Evolutionary conservation across 2,113 vertebrate species (phyloP).

Genomic region (Dipodomys stephensi): DNA sequence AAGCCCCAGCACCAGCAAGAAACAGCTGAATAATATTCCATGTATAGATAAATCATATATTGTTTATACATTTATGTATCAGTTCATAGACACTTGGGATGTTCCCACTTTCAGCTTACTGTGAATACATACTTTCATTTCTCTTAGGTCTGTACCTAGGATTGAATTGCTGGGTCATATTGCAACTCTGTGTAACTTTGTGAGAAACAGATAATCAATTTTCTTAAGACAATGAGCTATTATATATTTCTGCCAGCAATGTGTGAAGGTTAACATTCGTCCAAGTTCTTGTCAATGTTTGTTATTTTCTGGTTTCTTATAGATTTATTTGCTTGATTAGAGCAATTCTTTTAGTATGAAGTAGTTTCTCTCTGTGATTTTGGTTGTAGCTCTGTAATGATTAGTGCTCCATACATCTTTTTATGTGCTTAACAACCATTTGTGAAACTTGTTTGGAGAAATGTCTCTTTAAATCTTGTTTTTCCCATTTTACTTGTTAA

Average conservation of each 20-base stretch:
- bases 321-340: not conserved
- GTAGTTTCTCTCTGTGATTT: not conserved
- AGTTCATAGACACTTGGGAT: not conserved
- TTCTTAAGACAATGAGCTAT: not conserved
- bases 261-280: constrained; percentile 14
- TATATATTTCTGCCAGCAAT: constrained; percentile 36
- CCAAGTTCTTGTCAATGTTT: not conserved
- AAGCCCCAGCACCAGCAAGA: too few relatives aligned
- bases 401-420: constrained; percentile 25
- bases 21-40: not conserved
- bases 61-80: not conserved
- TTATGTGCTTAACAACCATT: not conserved
- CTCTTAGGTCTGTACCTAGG: not conserved
- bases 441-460: not conserved
- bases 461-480: not conserved
- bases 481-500: not conserved
- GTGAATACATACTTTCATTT: constrained; percentile 32
- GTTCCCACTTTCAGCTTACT: not conserved
- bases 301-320: not conserved
- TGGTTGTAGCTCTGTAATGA: not conserved
- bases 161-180: not conserved
- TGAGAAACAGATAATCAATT: not conserved
- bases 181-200: not conserved
- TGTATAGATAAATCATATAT: not conserved
- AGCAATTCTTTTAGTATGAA: not conserved